Conservation (phyloP, 1,140 invertebrate genomes). For the Lasioglossum albipes region DNA sequence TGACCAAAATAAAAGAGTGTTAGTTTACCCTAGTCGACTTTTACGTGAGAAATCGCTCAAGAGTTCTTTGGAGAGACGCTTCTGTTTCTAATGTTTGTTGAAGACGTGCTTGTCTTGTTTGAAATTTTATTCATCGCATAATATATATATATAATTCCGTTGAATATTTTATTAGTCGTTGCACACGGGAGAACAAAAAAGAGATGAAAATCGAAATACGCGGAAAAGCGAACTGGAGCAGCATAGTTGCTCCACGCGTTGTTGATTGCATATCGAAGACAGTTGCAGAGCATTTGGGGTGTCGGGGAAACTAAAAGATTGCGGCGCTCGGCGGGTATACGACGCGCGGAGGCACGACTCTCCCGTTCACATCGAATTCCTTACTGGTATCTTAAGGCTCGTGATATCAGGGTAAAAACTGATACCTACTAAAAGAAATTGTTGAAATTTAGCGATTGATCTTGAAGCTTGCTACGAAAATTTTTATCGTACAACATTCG, state of each 20-base stretch:
- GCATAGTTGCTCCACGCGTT: background rate
- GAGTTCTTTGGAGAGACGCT: conserved; percentile 19
- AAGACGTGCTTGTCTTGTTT: conserved; percentile 20
- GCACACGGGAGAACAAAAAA: no score
- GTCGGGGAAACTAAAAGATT: no score
- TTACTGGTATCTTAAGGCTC: conserved; percentile 60
- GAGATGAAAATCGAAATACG: no score
- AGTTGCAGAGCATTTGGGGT: conserved; percentile 22
- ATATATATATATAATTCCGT: conserved; percentile 34
- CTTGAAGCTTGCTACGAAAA: conserved; percentile 48
- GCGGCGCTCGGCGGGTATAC: background rate
- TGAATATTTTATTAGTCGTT: conserved; percentile 15
- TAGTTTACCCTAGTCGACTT: conserved; percentile 62
- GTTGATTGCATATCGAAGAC: conserved; percentile 1
- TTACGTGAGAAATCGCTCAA: conserved; percentile 58
- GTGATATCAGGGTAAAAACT: conserved; percentile 60
- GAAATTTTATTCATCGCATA: conserved; percentile 48
- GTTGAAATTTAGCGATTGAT: conserved; percentile 52
- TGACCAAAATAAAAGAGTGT: conserved; percentile 36
- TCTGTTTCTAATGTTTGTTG: conserved; percentile 16
- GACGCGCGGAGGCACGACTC: conserved; percentile 1
- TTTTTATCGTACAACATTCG: conserved; percentile 53
- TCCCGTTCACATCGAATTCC: conserved; percentile 35
- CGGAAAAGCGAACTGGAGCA: no score
- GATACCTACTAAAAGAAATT: conserved; percentile 47